Evolutionary conservation across 2,888 invertebrate species (phyloP).

Genomic region (Troides oblongomaculatus): DNA sequence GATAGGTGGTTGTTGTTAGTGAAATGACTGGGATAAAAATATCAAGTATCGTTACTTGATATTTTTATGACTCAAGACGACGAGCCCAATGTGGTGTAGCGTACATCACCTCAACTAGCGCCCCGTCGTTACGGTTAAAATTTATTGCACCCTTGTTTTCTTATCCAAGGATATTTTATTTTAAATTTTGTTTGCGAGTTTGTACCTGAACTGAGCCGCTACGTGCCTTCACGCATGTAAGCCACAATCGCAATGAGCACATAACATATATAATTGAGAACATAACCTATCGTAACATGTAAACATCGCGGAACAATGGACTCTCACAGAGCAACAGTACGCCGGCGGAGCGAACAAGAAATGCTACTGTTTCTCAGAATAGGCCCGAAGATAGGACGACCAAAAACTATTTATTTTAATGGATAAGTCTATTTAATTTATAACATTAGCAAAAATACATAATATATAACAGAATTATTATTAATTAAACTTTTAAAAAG

Average conservation of each 20-base stretch:
- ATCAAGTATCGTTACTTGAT: no score
- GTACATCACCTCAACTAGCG: no score
- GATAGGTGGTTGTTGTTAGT: no score
- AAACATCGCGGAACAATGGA: constrained; percentile 53
- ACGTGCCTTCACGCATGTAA: constrained; percentile 58
- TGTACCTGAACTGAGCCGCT: constrained; percentile 36
- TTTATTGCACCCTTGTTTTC: not conserved
- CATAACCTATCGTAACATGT: constrained; percentile 35
- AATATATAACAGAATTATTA: no score
- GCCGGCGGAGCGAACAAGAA: constrained; percentile 51
- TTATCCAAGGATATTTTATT: not conserved
- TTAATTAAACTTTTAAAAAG: no score
- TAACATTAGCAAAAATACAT: no score
- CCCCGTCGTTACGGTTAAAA: not conserved
- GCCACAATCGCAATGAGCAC: constrained; percentile 37
- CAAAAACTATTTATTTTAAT: not conserved
- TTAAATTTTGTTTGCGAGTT: not conserved
- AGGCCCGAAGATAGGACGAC: constrained; percentile 33
- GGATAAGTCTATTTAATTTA: no score
- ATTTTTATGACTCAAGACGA: no score
- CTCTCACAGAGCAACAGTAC: constrained; percentile 43
- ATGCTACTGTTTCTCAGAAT: constrained; percentile 66
- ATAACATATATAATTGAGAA: constrained; percentile 43
- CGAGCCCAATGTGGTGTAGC: no score
- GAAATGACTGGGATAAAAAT: no score